Base-by-base conservation (phyloP, 2,888 invertebrate genomes). In the Stenichneumon culpator region DNA sequence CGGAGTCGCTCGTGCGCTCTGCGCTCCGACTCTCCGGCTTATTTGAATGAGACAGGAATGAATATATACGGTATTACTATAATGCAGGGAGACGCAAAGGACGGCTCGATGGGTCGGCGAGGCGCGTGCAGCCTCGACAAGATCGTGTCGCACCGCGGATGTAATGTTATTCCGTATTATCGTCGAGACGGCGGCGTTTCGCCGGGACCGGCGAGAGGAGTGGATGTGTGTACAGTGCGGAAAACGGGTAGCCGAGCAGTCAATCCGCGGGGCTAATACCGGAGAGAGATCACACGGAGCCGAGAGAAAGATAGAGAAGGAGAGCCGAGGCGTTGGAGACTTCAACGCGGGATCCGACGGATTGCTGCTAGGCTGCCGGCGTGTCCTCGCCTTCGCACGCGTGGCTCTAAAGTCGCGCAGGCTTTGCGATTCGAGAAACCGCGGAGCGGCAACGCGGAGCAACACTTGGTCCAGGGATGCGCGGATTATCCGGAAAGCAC, bases 261-360 rank as follows among this genome's bases (percentile, higher is more conserved):
- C 57, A 25, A 57, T 57, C 36, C 39, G 65, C 28, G 28, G 52
- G 32, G 22, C 50, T 36, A 6, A 14, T 7, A 32, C 32, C 44
- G 67, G 1, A 19, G 16, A 39, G 39, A 74, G 63, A 69, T 47
- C 11, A 47, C 14, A 47, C 44, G 3, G 3, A 16, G 44, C 44
- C 16, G 44, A 75, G 14, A 19, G 32, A 54, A 25, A 81, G 63
- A 69, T 14, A 3, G 39, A 16, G 6, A n/a, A 39, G 47, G 65
- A 54, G 60, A 50, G 54, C 63, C 54, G 60, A 65, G 16, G 73
- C 73, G 73, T 79, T 74, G 91, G 93, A 92, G 93, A 93, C 91
- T 93, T 93, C 89, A 92, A 93, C 89, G 93, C 93, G 86, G 90
- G 90, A 90, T 88, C 93, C 92, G 93, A 90, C 93, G 92, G 92